Base-by-base conservation (phyloP, 92 coral and sea anemone species). In the Pocillopora meandrina region DNA sequence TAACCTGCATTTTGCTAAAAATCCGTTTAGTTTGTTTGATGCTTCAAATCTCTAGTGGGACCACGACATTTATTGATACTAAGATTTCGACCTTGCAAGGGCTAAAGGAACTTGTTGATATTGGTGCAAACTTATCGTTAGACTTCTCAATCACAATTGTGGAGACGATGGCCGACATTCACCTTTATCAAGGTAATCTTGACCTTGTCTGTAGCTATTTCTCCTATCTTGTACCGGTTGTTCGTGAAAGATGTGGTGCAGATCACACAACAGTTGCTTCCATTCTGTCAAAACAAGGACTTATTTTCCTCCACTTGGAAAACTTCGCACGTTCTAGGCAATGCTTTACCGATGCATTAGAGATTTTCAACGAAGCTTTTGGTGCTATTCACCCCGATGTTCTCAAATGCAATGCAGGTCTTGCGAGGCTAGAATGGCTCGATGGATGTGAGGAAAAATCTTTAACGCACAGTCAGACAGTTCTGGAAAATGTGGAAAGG, bases 371-470 rank as follows among this genome's bases (percentile, higher is more conserved):
- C 26, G 33, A 18, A 66, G 1, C 42, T 23, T 66, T 66, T 66
- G 71, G 71, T 10, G 47, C 71, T 66, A 34, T 66, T 11, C 71
- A 66, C 42, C 71, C 71, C 15, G 71, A 66, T n/a, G 71, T 66
- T 1, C 71, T 66, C 16, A 26, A 66, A 66, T 66, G 71, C 15
- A n/a, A 66, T 18, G 42, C 33, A 66, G 15, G 42, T 66, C 71
- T 66, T n/a, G 71, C 26, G 42, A 33, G 71, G 15, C 33, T 66
- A 10, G 71, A 66, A 66, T 66, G 17, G 14, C 23, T 14, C 15
- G 71, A 20, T 23, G 71, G 71, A 66, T 66, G 13, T 6, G 35
- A 66, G 23, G 47, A 23, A 36, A 66, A 23, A 11, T 10, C 71
- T 66, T 26, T 66, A 17, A 1, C 20, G 35, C 71, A 66, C 35